Evolutionary conservation across 1,140 invertebrate genomes (phyloP).

Genomic region (Scylla paramamosain): DNA sequence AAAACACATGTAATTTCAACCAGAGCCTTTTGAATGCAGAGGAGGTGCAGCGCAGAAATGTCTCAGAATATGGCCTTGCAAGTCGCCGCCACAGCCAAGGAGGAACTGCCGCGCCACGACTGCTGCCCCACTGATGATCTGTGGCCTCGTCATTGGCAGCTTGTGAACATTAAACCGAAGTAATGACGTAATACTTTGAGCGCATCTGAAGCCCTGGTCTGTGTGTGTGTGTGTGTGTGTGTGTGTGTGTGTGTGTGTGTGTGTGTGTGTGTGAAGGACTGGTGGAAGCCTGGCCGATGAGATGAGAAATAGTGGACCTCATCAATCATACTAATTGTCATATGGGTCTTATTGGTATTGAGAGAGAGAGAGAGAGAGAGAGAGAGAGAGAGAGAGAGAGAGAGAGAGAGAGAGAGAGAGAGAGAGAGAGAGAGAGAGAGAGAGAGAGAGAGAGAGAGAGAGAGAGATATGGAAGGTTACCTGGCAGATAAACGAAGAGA

Average conservation of each 20-base stretch:
- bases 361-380: neutral
- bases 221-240: neutral
- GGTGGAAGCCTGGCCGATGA: no score
- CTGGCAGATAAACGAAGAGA: no score
- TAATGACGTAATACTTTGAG: neutral
- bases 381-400: neutral
- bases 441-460: neutral
- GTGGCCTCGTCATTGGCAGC: no score
- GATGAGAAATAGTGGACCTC: neutral
- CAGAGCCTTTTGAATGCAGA: no score
- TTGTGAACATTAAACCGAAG: neutral
- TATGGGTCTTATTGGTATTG: neutral
- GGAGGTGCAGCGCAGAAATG: no score
- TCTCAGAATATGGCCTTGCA: no score
- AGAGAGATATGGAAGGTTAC: no score
- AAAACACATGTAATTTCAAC: no score
- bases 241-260: constrained; percentile 29
- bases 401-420: neutral
- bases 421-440: neutral
- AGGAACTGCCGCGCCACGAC: no score
- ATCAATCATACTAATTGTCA: neutral
- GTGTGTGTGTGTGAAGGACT: constrained; percentile 29
- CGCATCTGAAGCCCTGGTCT: neutral
- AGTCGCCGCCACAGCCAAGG: no score
- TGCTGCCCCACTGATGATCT: no score